Percentiles rank a stretch among this genome's conserved stretches.
Evolutionary conservation across 2,888 invertebrate genomes (phyloP).

Genomic region (Nemurella pictetii): DNA sequence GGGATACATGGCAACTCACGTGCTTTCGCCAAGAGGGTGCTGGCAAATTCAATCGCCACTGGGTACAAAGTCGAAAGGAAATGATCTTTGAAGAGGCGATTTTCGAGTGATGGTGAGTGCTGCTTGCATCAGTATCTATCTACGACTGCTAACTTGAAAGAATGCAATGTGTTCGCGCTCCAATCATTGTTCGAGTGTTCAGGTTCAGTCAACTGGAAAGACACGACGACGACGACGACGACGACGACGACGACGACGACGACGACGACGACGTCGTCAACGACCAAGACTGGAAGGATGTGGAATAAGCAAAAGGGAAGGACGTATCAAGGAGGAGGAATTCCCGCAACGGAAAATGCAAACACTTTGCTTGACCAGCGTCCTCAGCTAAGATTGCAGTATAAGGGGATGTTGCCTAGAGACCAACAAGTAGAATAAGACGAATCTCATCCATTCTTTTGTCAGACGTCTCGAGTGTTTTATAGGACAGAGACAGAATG

Average conservation of each 20-base stretch:
- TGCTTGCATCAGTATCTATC: not conserved
- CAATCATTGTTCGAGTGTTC: not conserved
- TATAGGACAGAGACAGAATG: not conserved
- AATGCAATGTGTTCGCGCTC: constrained; percentile 3
- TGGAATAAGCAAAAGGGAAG: not conserved
- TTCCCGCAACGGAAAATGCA: not conserved
- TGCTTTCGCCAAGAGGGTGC: not conserved
- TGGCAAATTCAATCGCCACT: not conserved
- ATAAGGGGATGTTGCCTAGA: not conserved
- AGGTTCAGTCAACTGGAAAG: constrained; percentile 7
- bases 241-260: not conserved
- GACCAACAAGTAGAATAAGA: not conserved
- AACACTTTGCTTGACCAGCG: not conserved
- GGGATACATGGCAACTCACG: too few relatives aligned
- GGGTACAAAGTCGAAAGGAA: not conserved
- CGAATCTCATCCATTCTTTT: not conserved
- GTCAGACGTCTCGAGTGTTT: not conserved
- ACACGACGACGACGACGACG: not conserved
- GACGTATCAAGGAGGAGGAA: not conserved
- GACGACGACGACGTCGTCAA: not conserved
- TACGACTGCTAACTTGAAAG: not conserved
- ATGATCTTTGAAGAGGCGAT: not conserved
- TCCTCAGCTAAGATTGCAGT: not conserved
- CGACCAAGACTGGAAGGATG: not conserved
- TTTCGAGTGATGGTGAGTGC: not conserved